phyloP scores from a whole-genome alignment of 1,140 invertebrate genomes.

The Teleopsis dalmanni region DNA sequence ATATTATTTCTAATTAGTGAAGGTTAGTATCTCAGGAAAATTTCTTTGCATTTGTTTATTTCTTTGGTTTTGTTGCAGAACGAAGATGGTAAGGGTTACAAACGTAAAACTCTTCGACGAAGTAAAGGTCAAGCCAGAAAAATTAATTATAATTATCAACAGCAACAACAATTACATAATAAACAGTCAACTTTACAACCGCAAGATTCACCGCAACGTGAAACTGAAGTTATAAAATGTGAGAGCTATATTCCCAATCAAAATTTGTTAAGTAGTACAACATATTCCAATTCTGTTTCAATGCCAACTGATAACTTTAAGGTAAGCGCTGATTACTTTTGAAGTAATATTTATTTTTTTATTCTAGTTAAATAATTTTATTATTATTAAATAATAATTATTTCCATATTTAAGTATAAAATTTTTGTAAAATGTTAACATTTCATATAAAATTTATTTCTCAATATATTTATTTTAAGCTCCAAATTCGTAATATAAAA shows the following conservation, averaged over 20 bases:
- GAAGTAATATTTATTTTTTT: no score
- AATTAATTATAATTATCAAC: slow-evolving; percentile 24
- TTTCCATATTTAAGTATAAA: not conserved
- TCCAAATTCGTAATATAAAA: no score
- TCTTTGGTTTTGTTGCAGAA: slow-evolving; percentile 19
- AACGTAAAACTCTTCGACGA: slow-evolving; percentile 32
- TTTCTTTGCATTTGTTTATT: not conserved
- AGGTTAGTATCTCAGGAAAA: not conserved
- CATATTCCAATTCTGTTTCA: slow-evolving; percentile 20
- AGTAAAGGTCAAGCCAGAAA: slow-evolving; percentile 38
- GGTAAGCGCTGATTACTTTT: slow-evolving; percentile 19
- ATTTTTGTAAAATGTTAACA: slow-evolving; percentile 12
- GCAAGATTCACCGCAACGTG: not conserved
- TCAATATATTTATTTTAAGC: no score
- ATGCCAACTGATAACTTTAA: slow-evolving; percentile 38
- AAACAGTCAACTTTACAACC: slow-evolving; percentile 20
- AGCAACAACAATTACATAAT: slow-evolving; percentile 8
- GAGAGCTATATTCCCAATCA: slow-evolving; percentile 33
- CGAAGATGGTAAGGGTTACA: slow-evolving; percentile 33
- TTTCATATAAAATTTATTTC: not conserved
- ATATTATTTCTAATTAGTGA: not conserved
- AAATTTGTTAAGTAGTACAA: slow-evolving; percentile 25
- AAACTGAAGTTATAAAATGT: slow-evolving; percentile 5
- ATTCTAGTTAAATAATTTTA: no score
- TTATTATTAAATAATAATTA: not conserved